A percentile compares a stretch with the other conserved stretches of the same genome.
Conservation (phyloP, 2,797 vertebrate genomes). For the Pygocentrus nattereri region DNA sequence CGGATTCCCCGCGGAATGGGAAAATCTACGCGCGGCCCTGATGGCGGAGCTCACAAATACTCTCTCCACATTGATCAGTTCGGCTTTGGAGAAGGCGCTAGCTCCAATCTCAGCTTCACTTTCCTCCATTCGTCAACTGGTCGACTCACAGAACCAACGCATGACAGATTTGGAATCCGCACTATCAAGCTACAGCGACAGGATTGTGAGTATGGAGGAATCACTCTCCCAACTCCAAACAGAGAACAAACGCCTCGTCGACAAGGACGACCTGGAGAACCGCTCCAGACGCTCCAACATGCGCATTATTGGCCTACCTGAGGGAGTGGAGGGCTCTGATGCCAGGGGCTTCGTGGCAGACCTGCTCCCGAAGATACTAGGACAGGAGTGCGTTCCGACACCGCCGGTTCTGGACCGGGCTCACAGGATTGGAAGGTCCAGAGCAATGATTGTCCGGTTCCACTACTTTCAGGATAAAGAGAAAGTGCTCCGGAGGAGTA, state of each 20-base stretch:
- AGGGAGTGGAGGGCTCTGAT: neutral
- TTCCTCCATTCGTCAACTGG: no score
- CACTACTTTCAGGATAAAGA: no score
- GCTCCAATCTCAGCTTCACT: neutral
- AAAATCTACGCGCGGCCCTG: neutral
- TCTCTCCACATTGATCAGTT: neutral
- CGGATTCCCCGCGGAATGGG: neutral
- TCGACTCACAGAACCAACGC: no score
- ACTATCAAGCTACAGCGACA: neutral
- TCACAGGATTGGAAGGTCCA: no score
- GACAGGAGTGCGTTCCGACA: no score
- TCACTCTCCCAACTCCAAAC: neutral
- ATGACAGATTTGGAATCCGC: neutral
- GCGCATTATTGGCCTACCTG: neutral
- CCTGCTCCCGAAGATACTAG: neutral
- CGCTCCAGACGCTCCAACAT: conserved; percentile 1
- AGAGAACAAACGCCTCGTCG: neutral
- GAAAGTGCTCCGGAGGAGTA: no score
- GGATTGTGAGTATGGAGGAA: neutral
- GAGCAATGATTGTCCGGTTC: no score
- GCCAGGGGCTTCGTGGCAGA: neutral
- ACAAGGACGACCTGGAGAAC: neutral
- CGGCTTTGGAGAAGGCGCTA: neutral
- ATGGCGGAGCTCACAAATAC: neutral
- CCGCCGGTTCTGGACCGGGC: no score